Evolutionary conservation across 2,797 vertebrate genomes (phyloP), one percentile per base, ranked within the genome.

Genomic region (Cuculus canorus): DNA sequence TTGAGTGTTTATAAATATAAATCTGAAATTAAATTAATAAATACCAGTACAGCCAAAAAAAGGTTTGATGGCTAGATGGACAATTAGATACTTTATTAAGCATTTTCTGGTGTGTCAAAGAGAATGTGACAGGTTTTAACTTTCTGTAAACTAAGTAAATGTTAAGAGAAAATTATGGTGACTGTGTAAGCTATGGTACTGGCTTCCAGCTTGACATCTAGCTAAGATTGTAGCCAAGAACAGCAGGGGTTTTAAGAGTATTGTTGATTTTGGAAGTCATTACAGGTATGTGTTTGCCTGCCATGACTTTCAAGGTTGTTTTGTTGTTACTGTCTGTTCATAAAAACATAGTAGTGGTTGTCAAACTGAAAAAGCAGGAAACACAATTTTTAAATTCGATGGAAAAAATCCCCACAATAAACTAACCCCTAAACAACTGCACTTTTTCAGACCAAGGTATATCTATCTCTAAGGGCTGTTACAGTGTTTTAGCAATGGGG

Each of bases 401-500:
- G 11, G 27, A 32, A 13, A n/a, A 19, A 25, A 8, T 2, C 4
- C 13, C 5, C 15, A 12, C 11, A 33, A 16, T 33, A 68, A 76
- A 37, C 22, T 32, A 43, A 17, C 5, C 6, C 23, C 14, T 39
- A 15, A 53, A 48, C 3, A 60, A 6, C 1, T 43, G 17, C 2
- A 1, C 16, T 33, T 19, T 70, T 28, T 11, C 57, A 82, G 0
- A 7, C 5, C 4, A 13, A 41, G 32, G 17, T 23, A 11, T 30
- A 18, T 11, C n/a, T 59, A 3, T 7, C 32, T 7, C 8, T 17
- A 19, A 24, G 0, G 8, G 22, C 32, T 25, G 10, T 5, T 10
- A 21, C 14, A 21, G 9, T 35, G 25, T 9, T 56, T 30, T 8
- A 52, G 23, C 3, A 37, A 47, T 2, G 0, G 5, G 4, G 33